Base-by-base conservation (phyloP, 1,140 invertebrate genomes). In the Cotesia chilonis region DNA sequence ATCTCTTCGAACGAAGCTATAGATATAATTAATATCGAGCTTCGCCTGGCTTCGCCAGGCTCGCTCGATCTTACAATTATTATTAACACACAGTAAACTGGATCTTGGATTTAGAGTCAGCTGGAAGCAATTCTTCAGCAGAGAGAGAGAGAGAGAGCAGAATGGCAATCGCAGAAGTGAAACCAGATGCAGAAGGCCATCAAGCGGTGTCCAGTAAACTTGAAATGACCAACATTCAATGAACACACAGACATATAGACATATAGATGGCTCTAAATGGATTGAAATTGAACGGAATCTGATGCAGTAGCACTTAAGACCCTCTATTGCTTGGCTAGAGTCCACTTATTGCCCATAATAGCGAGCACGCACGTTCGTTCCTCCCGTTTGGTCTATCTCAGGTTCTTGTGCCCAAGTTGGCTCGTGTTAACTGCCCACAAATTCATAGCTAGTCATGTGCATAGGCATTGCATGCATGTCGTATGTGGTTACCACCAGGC, bases 211-310 rank as follows among this genome's bases (percentile, higher is more conserved):
- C 28, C 28, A 28, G 28, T 82, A 80, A 84, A 83, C 78, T 82
- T 79, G 76, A 83, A 82, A 84, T 80, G 75, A 78, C 79, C 76
- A 82, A 81, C 80, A 78, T 76, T 75, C 78, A 73, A 79, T 65
- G 68, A 72, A 7, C 60, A 38, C 47, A 68, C 69, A 68, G 60
- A 57, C 38, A 64, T 65, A 65, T 61, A 61, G 20, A 12, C n/a
- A 71, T 68, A 67, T 70, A 73, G 12, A 36, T 14, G 3, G 47
- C 7, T 51, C 12, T 1, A 9, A 5, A 55, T 17, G 54, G 4
- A 55, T 55, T 55, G 17, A 55, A 55, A 47, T 67, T 66, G n/a
- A 63, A 71, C 61, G 47, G 52, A 71, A 72, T 68, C 61, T 65
- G 14, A 54, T 67, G 28, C 20, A 28, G 60, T 65, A 72, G 60